Base-by-base conservation (phyloP, 1,140 invertebrate species). In the Lasioglossum baleicum region DNA sequence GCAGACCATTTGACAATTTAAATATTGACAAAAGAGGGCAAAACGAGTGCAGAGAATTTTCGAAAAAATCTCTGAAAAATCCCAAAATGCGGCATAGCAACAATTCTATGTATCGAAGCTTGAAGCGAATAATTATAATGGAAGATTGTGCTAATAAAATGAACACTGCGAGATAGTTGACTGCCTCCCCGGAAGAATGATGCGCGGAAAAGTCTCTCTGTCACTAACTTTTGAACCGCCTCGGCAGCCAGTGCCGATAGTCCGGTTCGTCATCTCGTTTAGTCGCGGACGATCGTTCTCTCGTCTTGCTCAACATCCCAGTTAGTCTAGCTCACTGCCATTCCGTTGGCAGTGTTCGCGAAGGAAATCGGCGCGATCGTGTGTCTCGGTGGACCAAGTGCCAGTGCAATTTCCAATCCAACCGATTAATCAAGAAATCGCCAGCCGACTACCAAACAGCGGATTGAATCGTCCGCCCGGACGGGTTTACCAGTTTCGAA, bases 261-360 rank as follows among this genome's bases (percentile, higher is more conserved):
- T 83, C 61, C 78, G 72, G 78, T 74, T 83, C 69, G 78, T 85
- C 77, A 71, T 85, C 65, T 74, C 74, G 82, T 83, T 85, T 78
- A 85, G 84, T 85, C 81, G 81, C 74, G 42, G 56, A 53, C 44
- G 72, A 77, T 83, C 81, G 58, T 74, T 81, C 83, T 68, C 68
- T 75, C 70, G 74, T 76, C 80, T 76, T 75, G 53, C 83, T 87
- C 63, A 81, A 83, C 76, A 35, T 65, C 70, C 83, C 76, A 65
- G 63, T 63, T 75, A 71, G 73, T 83, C 81, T 75, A 60, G 69
- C 72, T 72, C 40, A 64, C 56, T 35, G 53, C 65, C 67, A 68
- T 61, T 51, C 13, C 53, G n/a, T 5, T 1, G 0, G 13, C 7
- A 31, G 48, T 13, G n/a, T n/a, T 15, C 35, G 53, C 31, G 56